Conservation (phyloP, 2,113 vertebrate genomes). For the Ceyx melanurus region DNA sequence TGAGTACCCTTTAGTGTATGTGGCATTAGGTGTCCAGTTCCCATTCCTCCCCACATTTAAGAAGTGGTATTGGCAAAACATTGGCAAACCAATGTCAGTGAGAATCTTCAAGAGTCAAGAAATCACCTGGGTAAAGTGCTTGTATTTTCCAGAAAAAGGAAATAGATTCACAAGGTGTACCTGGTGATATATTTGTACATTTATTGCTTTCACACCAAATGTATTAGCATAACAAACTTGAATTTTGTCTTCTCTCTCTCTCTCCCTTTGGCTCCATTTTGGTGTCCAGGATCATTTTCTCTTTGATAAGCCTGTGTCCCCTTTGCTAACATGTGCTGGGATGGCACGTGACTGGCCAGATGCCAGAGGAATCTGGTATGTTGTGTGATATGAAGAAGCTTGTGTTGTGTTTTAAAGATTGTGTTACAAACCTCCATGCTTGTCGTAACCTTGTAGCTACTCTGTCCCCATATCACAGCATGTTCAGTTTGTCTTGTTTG, state of each 20-base stretch:
- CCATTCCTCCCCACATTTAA: not conserved
- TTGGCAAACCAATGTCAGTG: not conserved
- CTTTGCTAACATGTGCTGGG: constrained; percentile 90
- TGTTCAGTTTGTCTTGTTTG: not conserved
- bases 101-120: not conserved
- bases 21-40: not conserved
- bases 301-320: constrained; percentile 94
- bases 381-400: not conserved
- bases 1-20: not conserved
- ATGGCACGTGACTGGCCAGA: constrained; percentile 97
- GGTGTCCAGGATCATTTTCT: constrained; percentile 89
- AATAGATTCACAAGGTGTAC: not conserved
- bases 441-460: constrained; percentile 37
- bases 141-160: not conserved
- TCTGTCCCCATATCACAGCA: constrained; percentile 36
- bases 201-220: not conserved
- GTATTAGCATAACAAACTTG: not conserved
- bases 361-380: constrained; percentile 94
- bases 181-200: not conserved
- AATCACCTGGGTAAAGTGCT: not conserved
- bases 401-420: not conserved
- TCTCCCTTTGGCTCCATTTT: not conserved
- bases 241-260: not conserved
- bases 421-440: constrained; percentile 14
- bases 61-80: not conserved